A percentile compares a stretch with the other conserved stretches of the same genome.
These are phyloP conservation scores for Leucoma salicis DNA, from an alignment of 2,888 invertebrate genomes.

Conservation along the genomic window DNA sequence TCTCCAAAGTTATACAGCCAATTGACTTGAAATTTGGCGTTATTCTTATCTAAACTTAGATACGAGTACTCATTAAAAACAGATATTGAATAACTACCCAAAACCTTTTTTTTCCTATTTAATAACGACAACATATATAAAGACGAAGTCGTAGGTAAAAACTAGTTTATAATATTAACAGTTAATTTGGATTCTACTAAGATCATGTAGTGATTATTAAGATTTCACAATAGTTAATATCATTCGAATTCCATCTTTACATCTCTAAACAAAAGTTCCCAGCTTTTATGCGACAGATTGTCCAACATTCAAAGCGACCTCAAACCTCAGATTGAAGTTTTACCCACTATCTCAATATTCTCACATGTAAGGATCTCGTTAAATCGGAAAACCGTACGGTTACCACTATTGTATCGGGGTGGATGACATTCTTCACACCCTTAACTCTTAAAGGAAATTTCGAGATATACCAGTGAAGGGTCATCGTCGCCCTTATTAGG, in stretches of 20 bases:
- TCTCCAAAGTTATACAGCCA: too few relatives aligned
- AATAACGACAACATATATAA: too few relatives aligned
- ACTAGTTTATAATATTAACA: too few relatives aligned
- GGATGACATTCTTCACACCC: slow-evolving; percentile 52
- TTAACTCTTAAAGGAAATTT: slow-evolving; percentile 52
- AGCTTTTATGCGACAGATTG: slow-evolving; percentile 19
- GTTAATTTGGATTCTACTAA: too few relatives aligned
- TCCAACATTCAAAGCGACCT: slow-evolving; percentile 17
- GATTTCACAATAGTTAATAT: too few relatives aligned
- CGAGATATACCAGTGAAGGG: slow-evolving; percentile 43
- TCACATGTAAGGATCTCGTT: slow-evolving; percentile 32
- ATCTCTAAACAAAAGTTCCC: slow-evolving; percentile 11
- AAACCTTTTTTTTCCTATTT: too few relatives aligned
- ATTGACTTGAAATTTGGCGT: too few relatives aligned
- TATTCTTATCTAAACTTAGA: too few relatives aligned
- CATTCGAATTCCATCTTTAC: slow-evolving; percentile 6
- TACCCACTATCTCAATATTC: slow-evolving; percentile 37
- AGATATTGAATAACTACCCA: too few relatives aligned
- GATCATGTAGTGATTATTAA: too few relatives aligned
- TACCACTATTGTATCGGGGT: slow-evolving; percentile 44
- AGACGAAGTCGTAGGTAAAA: too few relatives aligned
- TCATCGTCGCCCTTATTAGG: slow-evolving; percentile 48
- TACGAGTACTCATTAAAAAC: too few relatives aligned
- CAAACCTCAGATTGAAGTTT: slow-evolving; percentile 24
- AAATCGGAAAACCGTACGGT: slow-evolving; percentile 40